Conservation (phyloP, 2,113 vertebrate species). For the crab-eating macaque (Macaca fascicularis) region DNA sequence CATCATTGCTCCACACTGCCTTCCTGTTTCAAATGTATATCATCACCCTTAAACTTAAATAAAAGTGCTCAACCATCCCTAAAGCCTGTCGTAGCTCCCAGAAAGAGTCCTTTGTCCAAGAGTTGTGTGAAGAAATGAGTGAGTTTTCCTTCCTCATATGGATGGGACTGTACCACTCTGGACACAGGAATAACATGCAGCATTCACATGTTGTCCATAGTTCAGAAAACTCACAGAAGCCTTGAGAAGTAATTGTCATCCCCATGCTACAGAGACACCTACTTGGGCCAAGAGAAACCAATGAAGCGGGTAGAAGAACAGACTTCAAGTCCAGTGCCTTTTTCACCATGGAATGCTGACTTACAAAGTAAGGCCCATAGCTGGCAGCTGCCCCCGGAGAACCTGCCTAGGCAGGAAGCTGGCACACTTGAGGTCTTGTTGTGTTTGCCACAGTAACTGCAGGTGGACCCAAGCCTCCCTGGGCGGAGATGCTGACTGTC, state of each 20-base stretch:
- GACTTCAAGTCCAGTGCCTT: not conserved
- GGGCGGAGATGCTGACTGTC: not conserved
- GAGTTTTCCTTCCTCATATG: not conserved
- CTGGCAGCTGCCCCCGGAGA: no score
- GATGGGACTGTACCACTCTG: rapidly evolving
- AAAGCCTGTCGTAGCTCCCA: rapidly evolving
- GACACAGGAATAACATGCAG: rapidly evolving
- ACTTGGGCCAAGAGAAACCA: no score
- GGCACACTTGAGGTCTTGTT: no score
- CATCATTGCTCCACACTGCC: rapidly evolving
- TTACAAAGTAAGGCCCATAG: no score
- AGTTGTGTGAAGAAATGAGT: not conserved
- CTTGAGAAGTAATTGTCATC: no score
- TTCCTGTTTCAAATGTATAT: not conserved
- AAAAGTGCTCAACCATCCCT: not conserved
- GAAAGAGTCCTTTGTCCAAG: not conserved
- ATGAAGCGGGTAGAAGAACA: no score
- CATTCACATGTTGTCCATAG: no score
- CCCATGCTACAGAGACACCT: no score
- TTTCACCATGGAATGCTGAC: rapidly evolving
- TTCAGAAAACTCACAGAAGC: not conserved
- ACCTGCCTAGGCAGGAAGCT: no score
- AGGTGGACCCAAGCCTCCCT: not conserved
- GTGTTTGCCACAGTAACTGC: no score
- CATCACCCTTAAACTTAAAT: not conserved